A percentile compares a stretch with the other conserved stretches of the same genome.
These are phyloP conservation scores for Elymnias hypermnestra DNA, from an alignment of 1,140 invertebrate species.

Conservation along the genomic window DNA sequence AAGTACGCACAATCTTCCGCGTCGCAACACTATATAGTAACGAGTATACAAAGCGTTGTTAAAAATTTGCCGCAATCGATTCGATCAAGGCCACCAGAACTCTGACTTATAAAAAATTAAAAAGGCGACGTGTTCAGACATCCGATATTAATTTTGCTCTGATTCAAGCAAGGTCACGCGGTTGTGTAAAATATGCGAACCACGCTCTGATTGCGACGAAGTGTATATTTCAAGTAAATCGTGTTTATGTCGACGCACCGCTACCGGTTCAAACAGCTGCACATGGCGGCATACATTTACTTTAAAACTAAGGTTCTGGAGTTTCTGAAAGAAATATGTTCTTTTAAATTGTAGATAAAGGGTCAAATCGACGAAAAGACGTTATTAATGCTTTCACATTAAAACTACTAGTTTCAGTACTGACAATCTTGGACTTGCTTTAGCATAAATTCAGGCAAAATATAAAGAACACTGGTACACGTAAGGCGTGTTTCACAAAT, in stretches of 20 bases:
- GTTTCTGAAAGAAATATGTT: too few relatives aligned
- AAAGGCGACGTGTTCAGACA: constrained; percentile 16
- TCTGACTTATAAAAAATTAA: constrained; percentile 7
- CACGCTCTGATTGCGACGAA: constrained; percentile 32
- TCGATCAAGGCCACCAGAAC: constrained; percentile 6
- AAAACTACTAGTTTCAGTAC: too few relatives aligned
- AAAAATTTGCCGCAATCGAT: constrained; percentile 4
- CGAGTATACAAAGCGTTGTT: background rate
- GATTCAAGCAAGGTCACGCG: constrained; percentile 36
- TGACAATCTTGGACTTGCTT: too few relatives aligned
- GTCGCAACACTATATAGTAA: background rate
- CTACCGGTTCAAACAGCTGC: too few relatives aligned
- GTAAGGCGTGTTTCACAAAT: too few relatives aligned
- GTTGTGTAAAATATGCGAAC: constrained; percentile 31
- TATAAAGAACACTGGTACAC: too few relatives aligned
- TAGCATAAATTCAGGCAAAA: too few relatives aligned
- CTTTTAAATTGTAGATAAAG: too few relatives aligned
- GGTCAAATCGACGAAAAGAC: too few relatives aligned
- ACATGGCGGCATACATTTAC: too few relatives aligned
- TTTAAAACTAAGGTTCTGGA: too few relatives aligned
- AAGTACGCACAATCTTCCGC: background rate
- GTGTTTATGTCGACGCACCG: background rate
- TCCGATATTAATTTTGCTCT: constrained; percentile 39
- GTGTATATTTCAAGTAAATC: constrained; percentile 5
- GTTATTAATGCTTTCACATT: too few relatives aligned